Evolutionary conservation across 2,888 invertebrate species (phyloP), one percentile per base, ranked within the genome.

Genomic region (Agrilus cyanescens): DNA sequence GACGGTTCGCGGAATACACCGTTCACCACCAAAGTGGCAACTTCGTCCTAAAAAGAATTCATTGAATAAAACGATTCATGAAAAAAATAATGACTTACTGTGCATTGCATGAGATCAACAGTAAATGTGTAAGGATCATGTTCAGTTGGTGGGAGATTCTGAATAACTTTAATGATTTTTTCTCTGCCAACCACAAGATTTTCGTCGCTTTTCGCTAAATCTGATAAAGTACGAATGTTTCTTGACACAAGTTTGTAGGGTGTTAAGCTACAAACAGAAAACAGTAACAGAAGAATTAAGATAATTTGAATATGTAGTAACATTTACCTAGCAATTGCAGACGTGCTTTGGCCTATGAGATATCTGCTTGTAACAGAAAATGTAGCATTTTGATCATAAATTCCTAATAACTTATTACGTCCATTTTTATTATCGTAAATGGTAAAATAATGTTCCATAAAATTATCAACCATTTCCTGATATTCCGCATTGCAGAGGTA

Each of bases 61-160:
- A 14, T 10, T 46, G 41, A 37, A 6, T 32, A 33, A n/a, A 33
- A 32, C 7, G 8, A 33, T 2, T 8, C 8, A 33, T n/a, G 10
- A 32, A 32, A 32, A 32, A 32, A 33, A 35, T 37, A 31, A 35
- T 43, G 46, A 69, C 76, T 72, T 61, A 82, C 83, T 25, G 69
- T 68, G 50, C 73, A 72, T 47, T 70, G 64, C 32, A 76, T 60
- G n/a, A 82, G 72, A 56, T 85, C 85, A 1, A 82, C 73, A 7
- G 71, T 70, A 53, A 85, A 81, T 0, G 80, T 76, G 36, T 66
- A 68, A 0, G 75, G 74, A 57, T 83, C 81, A 61, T 85, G 85
- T 46, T 73, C 67, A 0, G 80, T 70, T 4, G 61, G 58, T 1
- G 85, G 85, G 60, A 80, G 58, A 38, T 61, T 49, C 38, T 62